phyloP scores from a whole-genome alignment of 2,113 vertebrate species.

The Cyprinodon brontotheroides region DNA sequence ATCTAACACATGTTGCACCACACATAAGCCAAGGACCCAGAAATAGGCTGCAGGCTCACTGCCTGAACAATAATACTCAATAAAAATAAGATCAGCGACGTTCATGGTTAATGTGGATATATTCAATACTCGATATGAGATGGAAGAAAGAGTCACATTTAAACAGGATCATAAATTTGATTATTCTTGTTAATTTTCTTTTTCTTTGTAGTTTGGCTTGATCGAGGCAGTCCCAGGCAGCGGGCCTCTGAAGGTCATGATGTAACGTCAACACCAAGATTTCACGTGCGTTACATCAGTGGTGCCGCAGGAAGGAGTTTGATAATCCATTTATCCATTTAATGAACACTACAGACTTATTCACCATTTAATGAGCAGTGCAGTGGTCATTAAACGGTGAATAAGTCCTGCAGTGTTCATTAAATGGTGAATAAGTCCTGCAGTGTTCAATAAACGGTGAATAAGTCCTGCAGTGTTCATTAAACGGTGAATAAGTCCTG shows the following conservation, averaged over 20 bases:
- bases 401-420: too few relatives aligned
- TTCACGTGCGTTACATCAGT: conserved; percentile 64
- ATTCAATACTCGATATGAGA: rapidly evolving
- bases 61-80: conserved; percentile 41
- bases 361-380: too few relatives aligned
- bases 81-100: neutral
- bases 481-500: too few relatives aligned
- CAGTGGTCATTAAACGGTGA: too few relatives aligned
- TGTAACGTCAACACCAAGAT: conserved; percentile 43
- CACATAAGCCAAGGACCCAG: conserved; percentile 47
- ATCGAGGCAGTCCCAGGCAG: conserved; percentile 21
- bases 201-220: conserved; percentile 3
- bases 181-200: neutral
- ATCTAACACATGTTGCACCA: conserved; percentile 77
- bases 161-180: rapidly evolving
- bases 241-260: conserved; percentile 76
- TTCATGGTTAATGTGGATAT: rapidly evolving
- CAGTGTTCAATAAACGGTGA: too few relatives aligned
- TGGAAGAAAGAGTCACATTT: rapidly evolving
- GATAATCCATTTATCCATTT: too few relatives aligned
- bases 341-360: too few relatives aligned
- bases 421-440: too few relatives aligned
- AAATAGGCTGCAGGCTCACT: rapidly evolving
- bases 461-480: too few relatives aligned
- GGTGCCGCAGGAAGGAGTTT: neutral